Conservation (phyloP, 2,113 vertebrate genomes). For the Tachycineta bicolor region DNA sequence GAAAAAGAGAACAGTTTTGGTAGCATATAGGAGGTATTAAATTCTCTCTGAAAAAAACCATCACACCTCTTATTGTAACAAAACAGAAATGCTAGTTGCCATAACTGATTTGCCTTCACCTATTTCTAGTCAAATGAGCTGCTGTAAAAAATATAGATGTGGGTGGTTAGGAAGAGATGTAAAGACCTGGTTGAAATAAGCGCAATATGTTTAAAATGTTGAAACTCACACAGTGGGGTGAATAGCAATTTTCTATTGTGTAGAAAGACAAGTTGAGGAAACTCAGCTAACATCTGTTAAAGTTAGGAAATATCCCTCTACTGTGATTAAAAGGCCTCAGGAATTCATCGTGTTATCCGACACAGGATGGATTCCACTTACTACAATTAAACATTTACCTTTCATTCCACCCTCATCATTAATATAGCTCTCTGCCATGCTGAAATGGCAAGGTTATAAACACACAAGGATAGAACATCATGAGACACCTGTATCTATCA, state of each 20-base stretch:
- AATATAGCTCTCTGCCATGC: background rate
- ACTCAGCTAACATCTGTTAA: background rate
- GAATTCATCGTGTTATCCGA: background rate
- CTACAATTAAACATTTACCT: background rate
- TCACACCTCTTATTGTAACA: background rate
- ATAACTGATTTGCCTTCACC: background rate
- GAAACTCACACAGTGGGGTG: background rate
- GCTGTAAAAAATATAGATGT: background rate
- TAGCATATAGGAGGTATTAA: background rate
- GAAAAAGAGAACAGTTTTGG: background rate
- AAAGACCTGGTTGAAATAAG: background rate
- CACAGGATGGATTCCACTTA: background rate
- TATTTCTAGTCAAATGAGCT: background rate
- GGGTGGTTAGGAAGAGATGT: background rate
- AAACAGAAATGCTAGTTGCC: background rate
- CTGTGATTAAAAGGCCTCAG: background rate
- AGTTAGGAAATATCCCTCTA: background rate
- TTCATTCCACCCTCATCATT: background rate
- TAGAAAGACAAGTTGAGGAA: background rate
- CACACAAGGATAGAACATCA: background rate
- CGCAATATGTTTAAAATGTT: background rate
- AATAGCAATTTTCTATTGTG: background rate
- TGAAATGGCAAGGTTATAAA: slow-evolving; percentile 18
- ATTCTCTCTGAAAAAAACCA: background rate
- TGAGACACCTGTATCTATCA: background rate